A percentile compares a stretch with the other conserved stretches of the same genome.
Conservation (phyloP, 2,888 invertebrate species). For the Aricia artaxerxes region DNA sequence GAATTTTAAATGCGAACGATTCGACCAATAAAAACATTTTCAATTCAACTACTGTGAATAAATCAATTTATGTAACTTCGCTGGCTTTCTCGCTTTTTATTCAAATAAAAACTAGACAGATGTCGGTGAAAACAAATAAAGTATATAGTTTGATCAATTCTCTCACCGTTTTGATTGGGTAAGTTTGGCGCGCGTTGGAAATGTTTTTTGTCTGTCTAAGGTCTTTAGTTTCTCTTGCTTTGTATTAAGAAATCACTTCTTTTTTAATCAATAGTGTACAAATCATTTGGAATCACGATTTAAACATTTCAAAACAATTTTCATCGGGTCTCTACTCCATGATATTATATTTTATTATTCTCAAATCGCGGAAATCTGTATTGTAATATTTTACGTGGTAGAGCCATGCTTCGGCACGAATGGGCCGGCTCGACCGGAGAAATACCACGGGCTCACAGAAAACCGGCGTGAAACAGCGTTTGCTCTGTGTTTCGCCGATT, state of each 20-base stretch:
- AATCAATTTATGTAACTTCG: neutral
- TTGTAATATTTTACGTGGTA: no score
- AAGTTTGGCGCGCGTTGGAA: neutral
- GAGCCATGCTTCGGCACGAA: no score
- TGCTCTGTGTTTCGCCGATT: no score
- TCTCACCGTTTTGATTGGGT: neutral
- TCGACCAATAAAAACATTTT: neutral
- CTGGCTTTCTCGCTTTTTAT: neutral
- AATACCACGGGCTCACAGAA: no score
- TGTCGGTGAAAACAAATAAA: neutral
- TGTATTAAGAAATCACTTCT: neutral
- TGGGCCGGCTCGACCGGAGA: no score
- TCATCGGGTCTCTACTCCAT: neutral
- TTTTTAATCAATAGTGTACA: neutral
- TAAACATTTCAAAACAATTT: neutral
- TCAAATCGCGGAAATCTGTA: no score
- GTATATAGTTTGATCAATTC: slow-evolving; percentile 8
- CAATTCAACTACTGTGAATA: neutral
- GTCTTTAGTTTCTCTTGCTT: neutral
- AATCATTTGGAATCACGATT: neutral
- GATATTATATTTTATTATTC: no score
- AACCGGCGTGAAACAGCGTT: no score
- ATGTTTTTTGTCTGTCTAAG: neutral
- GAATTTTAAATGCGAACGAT: neutral
- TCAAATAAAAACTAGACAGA: neutral